Evolutionary conservation across 2,888 invertebrate species (phyloP).

Genomic region (Hemicrepidius hirtus): DNA sequence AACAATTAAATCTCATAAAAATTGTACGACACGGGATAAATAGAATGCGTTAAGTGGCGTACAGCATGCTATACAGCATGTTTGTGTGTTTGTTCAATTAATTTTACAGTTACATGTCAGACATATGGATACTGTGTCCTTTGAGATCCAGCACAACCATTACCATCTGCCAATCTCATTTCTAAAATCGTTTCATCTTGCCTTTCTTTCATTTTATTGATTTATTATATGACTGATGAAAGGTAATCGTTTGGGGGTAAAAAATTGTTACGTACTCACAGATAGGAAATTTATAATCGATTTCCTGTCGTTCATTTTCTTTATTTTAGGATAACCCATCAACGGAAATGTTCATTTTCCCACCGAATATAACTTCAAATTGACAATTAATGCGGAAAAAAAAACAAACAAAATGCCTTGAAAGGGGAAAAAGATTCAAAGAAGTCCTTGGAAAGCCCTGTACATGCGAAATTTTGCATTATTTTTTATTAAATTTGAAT

Average conservation of each 20-base stretch:
- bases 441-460: too few species aligned
- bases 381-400: not conserved
- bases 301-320: conserved; percentile 10
- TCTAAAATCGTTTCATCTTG: not conserved
- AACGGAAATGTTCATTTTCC: conserved; percentile 15
- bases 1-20: not conserved
- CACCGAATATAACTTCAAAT: not conserved
- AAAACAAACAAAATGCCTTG: too few species aligned
- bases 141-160: conserved; percentile 8
- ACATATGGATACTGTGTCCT: conserved; percentile 47
- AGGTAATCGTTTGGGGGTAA: too few species aligned
- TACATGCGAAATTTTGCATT: too few species aligned
- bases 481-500: too few species aligned
- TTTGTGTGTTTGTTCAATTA: conserved; percentile 34
- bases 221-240: not conserved
- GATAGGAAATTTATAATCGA: conserved; percentile 23
- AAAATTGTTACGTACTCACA: conserved; percentile 4
- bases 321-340: not conserved
- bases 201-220: not conserved
- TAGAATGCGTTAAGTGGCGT: conserved; percentile 33
- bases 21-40: conserved; percentile 14
- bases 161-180: conserved; percentile 18
- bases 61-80: conserved; percentile 28
- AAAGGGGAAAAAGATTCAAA: too few species aligned
- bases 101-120: conserved; percentile 35